Base-by-base conservation (phyloP, 1,140 invertebrate genomes). In the Tetramorium parvispinum region DNA sequence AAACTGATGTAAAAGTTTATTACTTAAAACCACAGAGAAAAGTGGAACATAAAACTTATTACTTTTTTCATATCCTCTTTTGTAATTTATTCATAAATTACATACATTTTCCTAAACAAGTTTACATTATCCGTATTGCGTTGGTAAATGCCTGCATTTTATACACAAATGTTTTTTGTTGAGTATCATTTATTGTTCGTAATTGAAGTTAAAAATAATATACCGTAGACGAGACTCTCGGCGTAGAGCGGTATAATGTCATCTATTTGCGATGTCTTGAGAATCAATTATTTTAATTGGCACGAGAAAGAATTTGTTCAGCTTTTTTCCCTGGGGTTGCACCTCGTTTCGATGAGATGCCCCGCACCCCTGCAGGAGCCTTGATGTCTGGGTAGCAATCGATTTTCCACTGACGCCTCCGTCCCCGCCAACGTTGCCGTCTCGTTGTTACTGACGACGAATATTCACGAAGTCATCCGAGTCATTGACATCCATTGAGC, bases 401-500 rank as follows among this genome's bases (percentile, higher is more conserved):
- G 91, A 92, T 92, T 92, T 92, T 92, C 87, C 82, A 76, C 79
- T 87, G 86, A 87, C 87, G 89, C 78, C 79, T 37, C 51, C 65
- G 75, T 16, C 63, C 13, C 59, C 73, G 37, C 61, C 61, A 55
- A n/a, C 51, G 76, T 75, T 87, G 90, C 57, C 77, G 89, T 86
- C 51, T 32, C 85, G 89, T 91, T 87, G 90, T 89, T 91, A 91
- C 87, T 87, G 88, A 91, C 91, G 88, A 86, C 90, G 92, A 91
- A 91, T 92, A 91, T 92, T 91, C 93, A 90, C 91, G 89, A 92
- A 93, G 92, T 94, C 93, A 94, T 94, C 91, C 91, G 89, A 94
- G 94, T 94, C 94, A 94, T 94, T 94, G 94, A 94, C 93, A 94
- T 94, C 90, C 91, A 92, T 90, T 91, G 89, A 75, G 87, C 88